Conservation (phyloP, 2,888 invertebrate genomes). For the Macaria liturata region DNA sequence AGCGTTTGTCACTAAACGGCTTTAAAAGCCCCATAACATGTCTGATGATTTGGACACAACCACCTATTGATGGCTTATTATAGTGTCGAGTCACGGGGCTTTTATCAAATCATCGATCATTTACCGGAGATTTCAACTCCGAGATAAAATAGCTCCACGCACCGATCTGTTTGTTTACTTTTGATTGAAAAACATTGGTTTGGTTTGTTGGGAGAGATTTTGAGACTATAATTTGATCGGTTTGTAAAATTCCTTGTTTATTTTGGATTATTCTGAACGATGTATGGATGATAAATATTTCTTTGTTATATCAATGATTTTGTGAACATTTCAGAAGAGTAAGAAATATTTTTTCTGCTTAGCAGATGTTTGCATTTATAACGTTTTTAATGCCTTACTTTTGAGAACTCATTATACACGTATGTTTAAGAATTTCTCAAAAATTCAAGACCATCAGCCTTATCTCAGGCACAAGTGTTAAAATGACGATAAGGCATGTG, state of each 20-base stretch:
- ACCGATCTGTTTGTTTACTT: slow-evolving; percentile 49
- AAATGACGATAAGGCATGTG: slow-evolving; percentile 7
- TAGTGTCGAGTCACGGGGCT: slow-evolving; percentile 52
- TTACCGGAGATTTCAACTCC: slow-evolving; percentile 37
- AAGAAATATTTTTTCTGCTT: no score
- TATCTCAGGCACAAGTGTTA: slow-evolving; percentile 25
- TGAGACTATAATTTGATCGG: background rate
- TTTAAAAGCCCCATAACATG: slow-evolving; percentile 62
- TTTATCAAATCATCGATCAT: slow-evolving; percentile 46
- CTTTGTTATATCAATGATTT: no score
- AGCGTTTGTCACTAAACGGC: slow-evolving; percentile 57
- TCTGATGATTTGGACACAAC: slow-evolving; percentile 48
- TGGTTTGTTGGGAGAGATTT: slow-evolving; percentile 3
- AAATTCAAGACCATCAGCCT: background rate
- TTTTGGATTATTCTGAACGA: no score
- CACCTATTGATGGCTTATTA: slow-evolving; percentile 48
- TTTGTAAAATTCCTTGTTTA: no score
- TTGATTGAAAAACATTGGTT: slow-evolving; percentile 30
- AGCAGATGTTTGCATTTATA: no score
- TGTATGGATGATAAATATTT: no score
- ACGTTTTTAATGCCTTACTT: no score
- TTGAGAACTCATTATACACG: no score
- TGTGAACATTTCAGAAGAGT: no score
- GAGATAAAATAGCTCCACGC: slow-evolving; percentile 49
- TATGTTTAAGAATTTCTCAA: no score